Percentiles rank a stretch among this genome's conserved stretches.
These are phyloP conservation scores for Amazona guildingii DNA, from an alignment of 2,113 vertebrate species.

Conservation along the genomic window DNA sequence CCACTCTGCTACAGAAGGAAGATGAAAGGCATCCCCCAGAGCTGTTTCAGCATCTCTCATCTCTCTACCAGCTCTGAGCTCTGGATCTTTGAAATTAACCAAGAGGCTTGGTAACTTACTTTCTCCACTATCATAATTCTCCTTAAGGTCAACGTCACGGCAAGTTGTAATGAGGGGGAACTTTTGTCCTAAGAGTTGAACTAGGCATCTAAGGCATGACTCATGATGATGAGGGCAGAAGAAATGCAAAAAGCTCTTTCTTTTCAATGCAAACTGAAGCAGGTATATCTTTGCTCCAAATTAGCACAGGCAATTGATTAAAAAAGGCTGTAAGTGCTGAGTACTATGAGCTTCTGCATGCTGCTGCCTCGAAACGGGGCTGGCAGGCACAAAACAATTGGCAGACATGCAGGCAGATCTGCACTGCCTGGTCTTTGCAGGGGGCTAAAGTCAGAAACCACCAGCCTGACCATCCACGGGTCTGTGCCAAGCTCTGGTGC, in stretches of 20 bases:
- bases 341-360: not conserved
- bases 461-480: not conserved
- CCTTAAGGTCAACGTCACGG: not conserved
- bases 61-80: not conserved
- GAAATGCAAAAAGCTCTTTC: not conserved
- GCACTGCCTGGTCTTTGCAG: not conserved
- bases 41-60: not conserved
- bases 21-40: not conserved
- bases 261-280: not conserved
- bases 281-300: not conserved
- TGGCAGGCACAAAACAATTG: fast-evolving
- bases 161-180: not conserved
- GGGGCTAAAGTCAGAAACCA: not conserved
- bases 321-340: not conserved
- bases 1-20: not conserved
- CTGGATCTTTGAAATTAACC: not conserved
- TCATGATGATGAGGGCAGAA: not conserved
- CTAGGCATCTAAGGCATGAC: slow-evolving; percentile 5
- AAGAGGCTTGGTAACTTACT: not conserved
- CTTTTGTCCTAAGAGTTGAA: not conserved
- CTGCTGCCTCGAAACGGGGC: not conserved
- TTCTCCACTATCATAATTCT: not conserved
- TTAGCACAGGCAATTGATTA: not conserved
- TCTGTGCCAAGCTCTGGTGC: not conserved
- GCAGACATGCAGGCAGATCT: not conserved